Percentiles rank a stretch among this genome's conserved stretches.
Evolutionary conservation across 1,140 invertebrate species (phyloP).

Genomic region (Brachionus paranguensis): DNA sequence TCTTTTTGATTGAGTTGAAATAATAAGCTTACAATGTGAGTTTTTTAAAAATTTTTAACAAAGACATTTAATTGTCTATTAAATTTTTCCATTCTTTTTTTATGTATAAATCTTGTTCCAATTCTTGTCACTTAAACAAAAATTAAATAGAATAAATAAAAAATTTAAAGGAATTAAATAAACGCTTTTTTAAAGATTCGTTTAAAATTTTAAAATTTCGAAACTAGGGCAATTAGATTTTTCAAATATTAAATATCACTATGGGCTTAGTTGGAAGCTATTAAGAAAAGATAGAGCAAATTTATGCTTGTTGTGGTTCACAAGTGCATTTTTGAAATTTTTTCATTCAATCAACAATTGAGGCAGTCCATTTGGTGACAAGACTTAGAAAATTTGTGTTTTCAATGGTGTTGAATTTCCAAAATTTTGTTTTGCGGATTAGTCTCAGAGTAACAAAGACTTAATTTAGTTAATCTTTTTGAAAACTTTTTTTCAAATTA

Average conservation of each 20-base stretch:
- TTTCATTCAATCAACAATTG: background rate
- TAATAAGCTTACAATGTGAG: too few species aligned
- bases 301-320: background rate
- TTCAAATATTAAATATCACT: background rate
- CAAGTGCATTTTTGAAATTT: background rate
- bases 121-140: too few species aligned
- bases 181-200: too few species aligned
- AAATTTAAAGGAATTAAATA: too few species aligned
- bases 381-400: background rate
- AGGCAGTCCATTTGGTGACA: background rate
- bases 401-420: background rate
- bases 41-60: too few species aligned
- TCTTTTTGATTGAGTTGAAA: too few species aligned
- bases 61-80: too few species aligned
- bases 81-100: too few species aligned
- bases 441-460: background rate
- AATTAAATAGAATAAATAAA: too few species aligned
- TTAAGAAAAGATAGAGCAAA: background rate
- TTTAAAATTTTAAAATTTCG: background rate
- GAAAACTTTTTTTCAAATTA: background rate
- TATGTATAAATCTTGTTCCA: too few species aligned
- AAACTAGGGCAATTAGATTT: background rate
- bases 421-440: background rate
- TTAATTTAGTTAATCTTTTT: slow-evolving; percentile 7
- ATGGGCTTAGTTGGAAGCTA: background rate